Base-by-base conservation (phyloP, 2,888 invertebrate genomes). In the Loripinus fragilis region DNA sequence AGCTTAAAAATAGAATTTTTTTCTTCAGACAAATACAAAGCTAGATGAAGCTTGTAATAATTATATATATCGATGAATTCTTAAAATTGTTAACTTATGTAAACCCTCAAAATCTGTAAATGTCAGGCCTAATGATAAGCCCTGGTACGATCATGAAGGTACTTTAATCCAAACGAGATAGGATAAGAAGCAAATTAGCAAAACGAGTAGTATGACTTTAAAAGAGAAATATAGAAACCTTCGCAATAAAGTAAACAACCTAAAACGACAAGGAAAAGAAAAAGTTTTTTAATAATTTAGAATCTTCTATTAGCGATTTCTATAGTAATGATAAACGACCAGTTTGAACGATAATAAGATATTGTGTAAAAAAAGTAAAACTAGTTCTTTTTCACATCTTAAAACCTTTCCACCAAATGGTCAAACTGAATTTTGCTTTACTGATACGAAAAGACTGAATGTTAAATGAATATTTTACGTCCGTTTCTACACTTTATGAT, bases 191-290 rank as follows among this genome's bases (percentile, higher is more conserved):
- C n/a, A n/a, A n/a, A n/a, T n/a, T n/a, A n/a, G n/a, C n/a, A n/a
- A n/a, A n/a, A n/a, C n/a, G n/a, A n/a, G n/a, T n/a, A n/a, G n/a
- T n/a, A n/a, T n/a, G n/a, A n/a, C n/a, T n/a, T n/a, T n/a, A n/a
- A n/a, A n/a, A n/a, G n/a, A 25, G 20, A 35, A 17, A 55, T 71
- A 55, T 28, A 71, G 55, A 55, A n/a, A 20, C 5, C 7, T 71
- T 0, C 35, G 71, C 15, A 71, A 71, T 55, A 33, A 33, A 12
- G 55, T 55, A 3, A 71, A 55, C 55, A 71, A 71, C 55, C 28
- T 55, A 28, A 71, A 30, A 38, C 52, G 55, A 28, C 55, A 71
- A 17, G 55, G 55, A 20, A 71, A 71, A 41, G 41, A 55, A 71
- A 55, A 8, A 55, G 38, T 71, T 25, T 60, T 60, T 60, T n/a